Conservation (phyloP, 1,140 invertebrate genomes). For the Drosophila gunungcola region DNA sequence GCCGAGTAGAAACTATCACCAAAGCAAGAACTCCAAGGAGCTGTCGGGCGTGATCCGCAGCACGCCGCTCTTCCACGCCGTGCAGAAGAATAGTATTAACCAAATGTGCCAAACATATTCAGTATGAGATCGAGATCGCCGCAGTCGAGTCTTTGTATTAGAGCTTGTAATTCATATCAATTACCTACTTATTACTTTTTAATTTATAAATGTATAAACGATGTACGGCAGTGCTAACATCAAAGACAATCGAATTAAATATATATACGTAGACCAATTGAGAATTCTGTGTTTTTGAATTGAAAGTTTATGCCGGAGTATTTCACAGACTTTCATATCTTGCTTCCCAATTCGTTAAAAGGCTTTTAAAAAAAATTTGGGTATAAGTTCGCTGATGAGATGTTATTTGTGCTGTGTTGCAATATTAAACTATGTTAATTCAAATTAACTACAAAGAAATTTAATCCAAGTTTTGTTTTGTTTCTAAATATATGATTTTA, state of each 20-base stretch:
- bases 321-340: too few relatives aligned
- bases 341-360: too few relatives aligned
- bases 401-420: too few relatives aligned
- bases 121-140: conserved; percentile 65
- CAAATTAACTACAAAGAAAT: too few relatives aligned
- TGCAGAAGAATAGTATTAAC: conserved; percentile 79
- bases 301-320: not conserved
- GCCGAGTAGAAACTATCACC: conserved; percentile 82
- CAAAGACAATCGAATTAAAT: conserved; percentile 40
- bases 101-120: conserved; percentile 84
- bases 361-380: too few relatives aligned
- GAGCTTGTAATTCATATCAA: conserved; percentile 33
- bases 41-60: conserved; percentile 78
- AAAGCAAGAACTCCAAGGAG: conserved; percentile 83
- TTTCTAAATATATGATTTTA: too few relatives aligned
- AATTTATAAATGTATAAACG: conserved; percentile 48
- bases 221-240: conserved; percentile 36
- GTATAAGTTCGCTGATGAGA: too few relatives aligned
- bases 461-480: too few relatives aligned
- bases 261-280: conserved; percentile 45
- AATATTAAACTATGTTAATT: too few relatives aligned
- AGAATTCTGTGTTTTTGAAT: not conserved
- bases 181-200: conserved; percentile 58
- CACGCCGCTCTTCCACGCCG: conserved; percentile 79
- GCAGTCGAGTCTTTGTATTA: conserved; percentile 52